Percentiles rank a stretch among this genome's conserved stretches.
Conservation (phyloP, 2,888 invertebrate species). For the Scaeva pyrastri region DNA sequence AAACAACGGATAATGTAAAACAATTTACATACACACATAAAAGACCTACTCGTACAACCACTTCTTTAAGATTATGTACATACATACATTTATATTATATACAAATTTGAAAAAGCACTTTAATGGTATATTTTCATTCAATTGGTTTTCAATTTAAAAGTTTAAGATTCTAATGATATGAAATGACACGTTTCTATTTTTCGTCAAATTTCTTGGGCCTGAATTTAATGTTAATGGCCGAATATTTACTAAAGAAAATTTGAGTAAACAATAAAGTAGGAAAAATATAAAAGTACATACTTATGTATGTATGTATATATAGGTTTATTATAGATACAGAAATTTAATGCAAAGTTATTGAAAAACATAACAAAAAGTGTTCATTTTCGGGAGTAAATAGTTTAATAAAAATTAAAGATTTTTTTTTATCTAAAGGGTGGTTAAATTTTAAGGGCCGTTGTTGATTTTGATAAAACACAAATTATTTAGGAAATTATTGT, state of each 20-base stretch:
- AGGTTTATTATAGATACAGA: too few relatives aligned
- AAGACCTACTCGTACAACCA: constrained; percentile 3
- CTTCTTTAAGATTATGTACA: background rate
- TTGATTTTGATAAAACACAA: too few relatives aligned
- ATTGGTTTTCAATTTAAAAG: constrained; percentile 71
- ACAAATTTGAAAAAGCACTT: constrained; percentile 25
- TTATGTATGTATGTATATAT: background rate
- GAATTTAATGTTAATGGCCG: constrained; percentile 48
- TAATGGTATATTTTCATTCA: constrained; percentile 40
- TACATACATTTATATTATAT: too few relatives aligned
- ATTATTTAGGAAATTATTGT: too few relatives aligned
- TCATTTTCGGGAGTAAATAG: too few relatives aligned
- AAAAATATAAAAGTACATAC: constrained; percentile 9
- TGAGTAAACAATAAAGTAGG: background rate
- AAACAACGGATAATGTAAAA: constrained; percentile 30
- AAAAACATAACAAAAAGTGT: too few relatives aligned
- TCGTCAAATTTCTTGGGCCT: constrained; percentile 45
- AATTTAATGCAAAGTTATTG: too few relatives aligned
- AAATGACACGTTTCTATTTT: constrained; percentile 69
- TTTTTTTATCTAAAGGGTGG: too few relatives aligned
- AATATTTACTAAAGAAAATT: constrained; percentile 47
- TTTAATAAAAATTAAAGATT: too few relatives aligned
- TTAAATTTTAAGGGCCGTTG: too few relatives aligned
- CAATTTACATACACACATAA: background rate
- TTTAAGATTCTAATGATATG: constrained; percentile 67